Percentiles rank a stretch among this genome's conserved stretches.
Evolutionary conservation across 1,140 invertebrate genomes (phyloP).

Genomic region (Lordiphosa clarofinis): DNA sequence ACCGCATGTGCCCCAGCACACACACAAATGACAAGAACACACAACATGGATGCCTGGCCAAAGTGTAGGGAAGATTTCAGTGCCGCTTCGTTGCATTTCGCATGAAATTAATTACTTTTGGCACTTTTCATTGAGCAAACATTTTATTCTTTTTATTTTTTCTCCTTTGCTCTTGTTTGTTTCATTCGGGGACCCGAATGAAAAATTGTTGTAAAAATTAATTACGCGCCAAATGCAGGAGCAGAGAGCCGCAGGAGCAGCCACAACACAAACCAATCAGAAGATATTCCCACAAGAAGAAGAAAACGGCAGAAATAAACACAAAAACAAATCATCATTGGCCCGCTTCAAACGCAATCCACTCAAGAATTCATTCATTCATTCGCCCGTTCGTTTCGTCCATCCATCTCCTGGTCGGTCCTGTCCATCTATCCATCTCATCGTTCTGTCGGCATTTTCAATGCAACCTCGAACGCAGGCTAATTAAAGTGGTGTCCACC

Average conservation of each 20-base stretch:
- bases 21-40: slow-evolving; percentile 37
- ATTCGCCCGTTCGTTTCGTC: slow-evolving; percentile 32
- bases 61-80: slow-evolving; percentile 20
- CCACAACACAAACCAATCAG: slow-evolving; percentile 32
- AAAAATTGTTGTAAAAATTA: slow-evolving; percentile 75
- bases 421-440: slow-evolving; percentile 30
- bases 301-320: slow-evolving; percentile 11
- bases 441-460: slow-evolving; percentile 49
- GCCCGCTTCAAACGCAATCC: slow-evolving; percentile 56
- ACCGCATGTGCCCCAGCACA: slow-evolving; percentile 46
- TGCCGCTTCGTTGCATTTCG: slow-evolving; percentile 70
- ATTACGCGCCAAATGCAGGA: slow-evolving; percentile 70
- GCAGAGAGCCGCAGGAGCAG: slow-evolving; percentile 16
- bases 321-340: slow-evolving; percentile 50
- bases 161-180: slow-evolving; percentile 18
- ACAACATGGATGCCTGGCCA: slow-evolving; percentile 44
- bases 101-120: slow-evolving; percentile 78
- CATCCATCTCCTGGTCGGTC: slow-evolving; percentile 13
- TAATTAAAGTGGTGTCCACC: slow-evolving; percentile 76
- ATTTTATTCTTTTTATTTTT: slow-evolving; percentile 36
- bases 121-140: slow-evolving; percentile 78
- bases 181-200: slow-evolving; percentile 64
- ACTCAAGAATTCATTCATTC: slow-evolving; percentile 53
- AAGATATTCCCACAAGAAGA: slow-evolving; percentile 8
- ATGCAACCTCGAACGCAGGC: slow-evolving; percentile 57